Percentiles rank a stretch among this genome's conserved stretches.
Evolutionary conservation across 2,888 invertebrate genomes (phyloP).

Genomic region (Diplolepis rosae): DNA sequence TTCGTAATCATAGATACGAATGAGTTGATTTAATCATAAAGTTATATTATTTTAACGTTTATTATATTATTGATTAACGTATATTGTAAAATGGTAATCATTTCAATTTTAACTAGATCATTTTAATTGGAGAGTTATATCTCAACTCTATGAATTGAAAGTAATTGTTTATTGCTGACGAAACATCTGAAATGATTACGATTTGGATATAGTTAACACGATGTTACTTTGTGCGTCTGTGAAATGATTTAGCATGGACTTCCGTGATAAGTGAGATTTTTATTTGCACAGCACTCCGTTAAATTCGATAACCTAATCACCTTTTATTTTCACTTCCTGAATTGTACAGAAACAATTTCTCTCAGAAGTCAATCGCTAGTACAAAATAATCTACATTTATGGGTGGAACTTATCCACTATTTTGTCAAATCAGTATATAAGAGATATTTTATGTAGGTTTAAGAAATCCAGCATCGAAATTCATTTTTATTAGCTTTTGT

Average conservation of each 20-base stretch:
- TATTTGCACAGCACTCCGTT: not conserved
- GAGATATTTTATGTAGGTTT: slow-evolving; percentile 39
- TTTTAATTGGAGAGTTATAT: not conserved
- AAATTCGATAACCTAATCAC: not conserved
- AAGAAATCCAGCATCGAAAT: not conserved
- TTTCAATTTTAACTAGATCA: not conserved
- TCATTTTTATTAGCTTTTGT: slow-evolving; percentile 11
- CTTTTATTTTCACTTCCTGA: not conserved
- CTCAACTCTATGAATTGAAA: no score
- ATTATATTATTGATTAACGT: slow-evolving; percentile 4
- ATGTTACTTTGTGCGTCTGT: slow-evolving; percentile 6
- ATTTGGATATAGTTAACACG: slow-evolving; percentile 7
- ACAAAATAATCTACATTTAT: slow-evolving; percentile 22
- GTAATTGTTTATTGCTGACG: not conserved
- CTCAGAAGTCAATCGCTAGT: slow-evolving; percentile 14
- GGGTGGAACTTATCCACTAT: slow-evolving; percentile 40
- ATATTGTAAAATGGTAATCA: slow-evolving; percentile 19
- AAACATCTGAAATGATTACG: slow-evolving; percentile 5
- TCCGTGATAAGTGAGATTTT: not conserved
- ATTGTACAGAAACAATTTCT: not conserved
- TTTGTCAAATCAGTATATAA: slow-evolving; percentile 42
- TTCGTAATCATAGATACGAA: not conserved
- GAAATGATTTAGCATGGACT: slow-evolving; percentile 18
- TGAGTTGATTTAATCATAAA: not conserved
- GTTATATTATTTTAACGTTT: slow-evolving; percentile 14